Evolutionary conservation across 2,113 vertebrate genomes (phyloP), one percentile per base, ranked within the genome.

Genomic region (Ranitomeya variabilis): DNA sequence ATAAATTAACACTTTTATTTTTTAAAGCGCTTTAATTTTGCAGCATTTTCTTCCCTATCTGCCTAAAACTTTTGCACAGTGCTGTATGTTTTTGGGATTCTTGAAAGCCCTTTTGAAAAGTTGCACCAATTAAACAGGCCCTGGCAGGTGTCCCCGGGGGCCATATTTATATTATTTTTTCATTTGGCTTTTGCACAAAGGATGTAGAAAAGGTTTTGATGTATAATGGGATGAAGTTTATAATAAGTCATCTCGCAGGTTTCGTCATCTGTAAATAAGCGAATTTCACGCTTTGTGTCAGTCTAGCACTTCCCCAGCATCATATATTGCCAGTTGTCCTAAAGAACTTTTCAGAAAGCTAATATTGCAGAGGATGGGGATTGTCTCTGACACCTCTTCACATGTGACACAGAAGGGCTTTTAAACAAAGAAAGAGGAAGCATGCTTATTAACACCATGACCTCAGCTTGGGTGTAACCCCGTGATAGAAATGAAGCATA

Each of bases 361-460:
- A 55, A 59, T 59, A 60, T 52, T 23, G 1, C 57, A 62, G 52
- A 87, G 78, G 80, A 67, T 55, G 78, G 51, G 37, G 52, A 59
- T 87, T 60, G 64, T 71, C 78, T 69, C 64, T 26, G 86, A 81
- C 86, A 87, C 78, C 66, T 87, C 78, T 78, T 82, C 64, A 71
- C 71, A 31, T 59, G 52, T 71, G 86, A 87, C 86, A 81, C 16
- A 87, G 11, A 82, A 59, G 54, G 16, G 64, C 52, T 19, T 26
- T 87, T 31, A 60, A 62, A 87, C 86, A 81, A 81, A 87, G 79
- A 52, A 67, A 31, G 7, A 87, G 86, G 86, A 87, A 87, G 80
- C 81, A 69, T 81, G 86, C 64, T 81, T 69, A 81, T 87, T 87
- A 87, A 87, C 86, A 87, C 86, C 15, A 1, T 69, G 86, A 87